These are phyloP conservation scores for Orbicella faveolata DNA, from an alignment of 64 coral and sea anemone species.

Conservation along the genomic window DNA sequence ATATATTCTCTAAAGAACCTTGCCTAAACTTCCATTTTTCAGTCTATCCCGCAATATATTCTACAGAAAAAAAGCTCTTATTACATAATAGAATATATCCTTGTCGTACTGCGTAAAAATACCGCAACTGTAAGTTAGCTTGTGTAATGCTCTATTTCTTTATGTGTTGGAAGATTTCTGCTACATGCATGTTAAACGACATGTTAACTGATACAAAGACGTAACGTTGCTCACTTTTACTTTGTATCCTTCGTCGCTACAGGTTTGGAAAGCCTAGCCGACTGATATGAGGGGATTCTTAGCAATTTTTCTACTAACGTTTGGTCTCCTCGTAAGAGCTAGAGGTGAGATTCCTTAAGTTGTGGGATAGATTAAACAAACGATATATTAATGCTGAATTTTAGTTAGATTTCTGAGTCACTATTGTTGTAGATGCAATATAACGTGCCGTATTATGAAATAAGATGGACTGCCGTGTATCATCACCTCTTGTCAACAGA, in stretches of 20 bases:
- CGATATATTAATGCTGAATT: not conserved
- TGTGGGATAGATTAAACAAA: not conserved
- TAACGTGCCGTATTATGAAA: too few relatives aligned
- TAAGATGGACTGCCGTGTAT: too few relatives aligned
- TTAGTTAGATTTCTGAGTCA: too few relatives aligned
- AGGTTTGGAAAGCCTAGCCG: conserved; percentile 29
- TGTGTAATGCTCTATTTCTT: not conserved
- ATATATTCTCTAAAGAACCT: too few relatives aligned
- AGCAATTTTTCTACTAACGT: conserved; percentile 39
- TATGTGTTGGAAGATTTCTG: not conserved
- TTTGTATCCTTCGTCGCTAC: not conserved
- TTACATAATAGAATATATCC: too few relatives aligned
- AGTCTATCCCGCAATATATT: too few relatives aligned
- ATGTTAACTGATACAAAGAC: not conserved
- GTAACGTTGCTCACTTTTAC: not conserved
- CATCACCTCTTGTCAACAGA: not conserved
- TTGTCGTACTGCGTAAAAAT: too few relatives aligned
- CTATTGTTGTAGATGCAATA: too few relatives aligned
- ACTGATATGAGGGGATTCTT: conserved; percentile 42
- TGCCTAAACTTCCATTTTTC: too few relatives aligned
- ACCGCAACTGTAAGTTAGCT: not conserved
- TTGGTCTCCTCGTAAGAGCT: conserved; percentile 40
- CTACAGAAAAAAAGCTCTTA: too few relatives aligned
- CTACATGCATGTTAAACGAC: not conserved
- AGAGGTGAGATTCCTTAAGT: not conserved